Evolutionary conservation across 1,140 invertebrate genomes (phyloP).

Genomic region (Zaprionus tsacasi): DNA sequence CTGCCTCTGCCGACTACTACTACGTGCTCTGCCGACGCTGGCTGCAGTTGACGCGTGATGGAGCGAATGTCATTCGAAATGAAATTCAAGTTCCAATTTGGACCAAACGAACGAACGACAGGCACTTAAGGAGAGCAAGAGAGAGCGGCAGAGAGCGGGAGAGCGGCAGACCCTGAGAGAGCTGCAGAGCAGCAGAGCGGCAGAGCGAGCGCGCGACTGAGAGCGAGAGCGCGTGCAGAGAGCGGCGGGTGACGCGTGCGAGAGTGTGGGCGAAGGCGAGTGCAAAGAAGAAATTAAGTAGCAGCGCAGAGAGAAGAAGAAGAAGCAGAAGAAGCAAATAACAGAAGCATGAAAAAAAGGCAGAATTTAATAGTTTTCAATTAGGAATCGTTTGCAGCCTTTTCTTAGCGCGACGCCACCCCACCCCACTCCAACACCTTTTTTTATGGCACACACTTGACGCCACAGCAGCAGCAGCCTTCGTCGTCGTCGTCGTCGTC

Average conservation of each 20-base stretch:
- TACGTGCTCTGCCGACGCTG: conserved; percentile 68
- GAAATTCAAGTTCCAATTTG: conserved; percentile 84
- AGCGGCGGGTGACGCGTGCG: conserved; percentile 7
- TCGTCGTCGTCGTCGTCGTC: background rate
- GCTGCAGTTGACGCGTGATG: conserved; percentile 84
- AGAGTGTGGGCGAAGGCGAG: conserved; percentile 22
- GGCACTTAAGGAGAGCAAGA: conserved; percentile 24
- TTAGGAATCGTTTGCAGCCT: conserved; percentile 84
- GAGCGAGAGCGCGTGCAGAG: conserved; percentile 6
- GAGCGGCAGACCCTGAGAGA: conserved; percentile 9
- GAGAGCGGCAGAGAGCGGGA: background rate
- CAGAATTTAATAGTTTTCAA: conserved; percentile 84
- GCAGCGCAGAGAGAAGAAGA: conserved; percentile 50
- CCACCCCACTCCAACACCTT: background rate
- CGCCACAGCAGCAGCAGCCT: conserved; percentile 31
- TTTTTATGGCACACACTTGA: conserved; percentile 68
- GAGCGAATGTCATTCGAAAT: conserved; percentile 84
- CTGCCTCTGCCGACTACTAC: conserved; percentile 19
- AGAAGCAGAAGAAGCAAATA: conserved; percentile 31
- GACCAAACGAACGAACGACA: conserved; percentile 48
- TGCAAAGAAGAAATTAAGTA: conserved; percentile 62
- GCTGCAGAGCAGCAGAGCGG: background rate
- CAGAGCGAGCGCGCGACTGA: conserved; percentile 14
- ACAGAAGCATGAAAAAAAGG: conserved; percentile 22
- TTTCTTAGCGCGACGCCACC: conserved; percentile 49